Base-by-base conservation (phyloP, 2,888 invertebrate species). In the Amaurobius ferox region DNA sequence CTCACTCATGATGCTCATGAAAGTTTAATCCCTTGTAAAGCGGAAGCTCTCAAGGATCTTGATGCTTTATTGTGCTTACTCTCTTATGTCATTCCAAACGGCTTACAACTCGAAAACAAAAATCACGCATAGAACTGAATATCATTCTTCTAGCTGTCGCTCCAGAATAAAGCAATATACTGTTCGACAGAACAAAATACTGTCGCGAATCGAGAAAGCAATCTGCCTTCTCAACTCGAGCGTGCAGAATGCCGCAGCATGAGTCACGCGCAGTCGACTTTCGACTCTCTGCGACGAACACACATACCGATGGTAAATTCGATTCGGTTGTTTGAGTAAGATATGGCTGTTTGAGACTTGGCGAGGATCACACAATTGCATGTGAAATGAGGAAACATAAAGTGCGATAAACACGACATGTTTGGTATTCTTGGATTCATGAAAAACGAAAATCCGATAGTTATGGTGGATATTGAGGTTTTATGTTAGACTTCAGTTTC, bases 111-210 rank as follows among this genome's bases (percentile, higher is more conserved):
- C n/a, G n/a, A n/a, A n/a, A n/a, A n/a, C n/a, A n/a, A n/a, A n/a
- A n/a, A n/a, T n/a, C n/a, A 40, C 40, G 40, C 11, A 11, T 40
- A 40, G 13, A 40, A 1, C 16, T 32, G 23, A 23, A 13, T n/a
- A n/a, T n/a, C n/a, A n/a, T n/a, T n/a, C n/a, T n/a, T 61, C 9
- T 55, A 78, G 55, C 55, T 55, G 68, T 78, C 61, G 32, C 23
- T 68, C 35, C 39, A 48, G n/a, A 70, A 78, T 39, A 67, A 76
- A 68, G 44, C 32, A 29, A 55, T n/a, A n/a, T 61, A 55, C n/a
- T 78, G 68, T 44, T 40, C 29, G 11, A 13, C 9, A 44, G 39
- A 68, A 26, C 35, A 39, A 39, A 35, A 78, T 68, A 26, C 28
- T 23, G 1, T 28, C 39, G n/a, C n/a, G 48, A 16, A 62, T 61